phyloP scores from a whole-genome alignment of 2,888 invertebrate species.

The Heliothis peltigera region DNA sequence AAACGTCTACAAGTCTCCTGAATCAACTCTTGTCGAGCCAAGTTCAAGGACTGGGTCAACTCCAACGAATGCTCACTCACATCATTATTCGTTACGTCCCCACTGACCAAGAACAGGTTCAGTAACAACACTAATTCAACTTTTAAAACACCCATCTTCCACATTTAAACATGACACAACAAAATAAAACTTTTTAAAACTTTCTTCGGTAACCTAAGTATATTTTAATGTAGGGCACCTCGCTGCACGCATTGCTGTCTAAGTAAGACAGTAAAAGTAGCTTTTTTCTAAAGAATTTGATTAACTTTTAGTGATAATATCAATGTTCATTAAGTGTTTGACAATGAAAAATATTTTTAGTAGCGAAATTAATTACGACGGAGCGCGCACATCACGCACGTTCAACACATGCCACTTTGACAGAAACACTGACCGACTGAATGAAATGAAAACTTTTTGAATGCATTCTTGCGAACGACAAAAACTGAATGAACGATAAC shows the following conservation, averaged over 20 bases:
- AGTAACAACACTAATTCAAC: conserved; percentile 73
- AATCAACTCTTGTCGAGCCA: conserved; percentile 91
- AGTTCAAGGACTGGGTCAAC: conserved; percentile 91
- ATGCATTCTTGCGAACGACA: conserved; percentile 4
- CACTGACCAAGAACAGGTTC: conserved; percentile 74
- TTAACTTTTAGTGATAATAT: conserved; percentile 52
- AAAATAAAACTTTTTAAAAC: conserved; percentile 68
- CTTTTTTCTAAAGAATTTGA: conserved; percentile 4
- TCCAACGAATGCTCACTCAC: conserved; percentile 86
- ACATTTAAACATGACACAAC: conserved; percentile 69
- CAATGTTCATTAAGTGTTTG: conserved; percentile 19
- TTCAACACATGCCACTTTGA: conserved; percentile 6
- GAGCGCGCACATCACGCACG: conserved; percentile 14
- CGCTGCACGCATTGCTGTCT: conserved; percentile 28
- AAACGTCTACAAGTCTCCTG: conserved; percentile 90
- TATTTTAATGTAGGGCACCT: conserved; percentile 79
- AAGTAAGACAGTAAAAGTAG: conserved; percentile 30
- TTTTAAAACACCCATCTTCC: conserved; percentile 74
- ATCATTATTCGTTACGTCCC: conserved; percentile 73
- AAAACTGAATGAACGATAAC: neutral
- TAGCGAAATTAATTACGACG: conserved; percentile 52
- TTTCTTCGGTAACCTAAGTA: conserved; percentile 75
- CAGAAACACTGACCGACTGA: conserved; percentile 47
- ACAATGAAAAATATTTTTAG: conserved; percentile 7
- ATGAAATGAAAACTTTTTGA: conserved; percentile 29